Evolutionary conservation across 2,888 invertebrate genomes (phyloP).

Genomic region (Venusia cambrica): DNA sequence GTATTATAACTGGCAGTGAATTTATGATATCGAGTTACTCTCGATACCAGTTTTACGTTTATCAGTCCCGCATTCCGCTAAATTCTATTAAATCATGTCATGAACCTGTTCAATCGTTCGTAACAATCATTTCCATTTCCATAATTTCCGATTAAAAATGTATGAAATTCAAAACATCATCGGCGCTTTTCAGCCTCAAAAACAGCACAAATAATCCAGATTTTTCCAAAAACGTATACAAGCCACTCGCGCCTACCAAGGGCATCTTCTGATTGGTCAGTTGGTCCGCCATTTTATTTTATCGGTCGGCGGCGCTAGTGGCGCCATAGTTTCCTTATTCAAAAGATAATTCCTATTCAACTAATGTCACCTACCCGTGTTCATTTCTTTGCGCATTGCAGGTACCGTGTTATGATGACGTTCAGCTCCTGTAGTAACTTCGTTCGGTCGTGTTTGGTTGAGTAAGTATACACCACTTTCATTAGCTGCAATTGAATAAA

Average conservation of each 20-base stretch:
- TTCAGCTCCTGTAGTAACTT: slow-evolving; percentile 69
- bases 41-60: too few species aligned
- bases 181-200: too few species aligned
- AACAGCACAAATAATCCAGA: neutral
- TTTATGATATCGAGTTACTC: too few species aligned
- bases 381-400: slow-evolving; percentile 58
- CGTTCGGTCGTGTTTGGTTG: slow-evolving; percentile 74
- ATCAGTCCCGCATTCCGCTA: too few species aligned
- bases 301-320: slow-evolving; percentile 1
- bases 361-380: slow-evolving; percentile 11
- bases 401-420: slow-evolving; percentile 53
- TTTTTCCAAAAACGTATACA: slow-evolving; percentile 13
- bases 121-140: too few species aligned
- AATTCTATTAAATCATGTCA: too few species aligned
- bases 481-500: slow-evolving; percentile 60
- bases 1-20: too few species aligned
- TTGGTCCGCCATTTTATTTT: slow-evolving; percentile 10
- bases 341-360: slow-evolving; percentile 16
- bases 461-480: slow-evolving; percentile 78
- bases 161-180: too few species aligned
- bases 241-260: slow-evolving; percentile 1
- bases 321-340: slow-evolving; percentile 6
- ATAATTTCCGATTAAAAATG: too few species aligned
- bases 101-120: too few species aligned
- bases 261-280: slow-evolving; percentile 11